Evolutionary conservation across 2,797 vertebrate species (phyloP).

Genomic region (Myiothlypis chrysogaster): DNA sequence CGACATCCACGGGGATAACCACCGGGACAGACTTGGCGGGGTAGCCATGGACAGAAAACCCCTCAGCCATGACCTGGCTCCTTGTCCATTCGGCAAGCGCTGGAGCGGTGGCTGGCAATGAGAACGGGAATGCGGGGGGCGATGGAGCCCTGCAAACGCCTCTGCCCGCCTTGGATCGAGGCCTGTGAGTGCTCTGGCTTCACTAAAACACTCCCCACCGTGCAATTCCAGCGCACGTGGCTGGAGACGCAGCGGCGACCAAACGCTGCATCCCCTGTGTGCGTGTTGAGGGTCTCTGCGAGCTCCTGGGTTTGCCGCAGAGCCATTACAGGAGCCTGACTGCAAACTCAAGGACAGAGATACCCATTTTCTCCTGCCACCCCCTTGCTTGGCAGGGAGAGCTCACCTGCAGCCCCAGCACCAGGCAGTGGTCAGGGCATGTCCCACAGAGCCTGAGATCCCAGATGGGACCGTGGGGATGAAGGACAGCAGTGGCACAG

Average conservation of each 20-base stretch:
- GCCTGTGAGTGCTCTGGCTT: rapidly evolving
- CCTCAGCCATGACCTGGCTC: not conserved
- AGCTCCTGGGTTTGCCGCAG: not conserved
- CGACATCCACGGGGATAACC: not conserved
- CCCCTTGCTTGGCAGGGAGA: not conserved
- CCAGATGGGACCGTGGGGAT: rapidly evolving
- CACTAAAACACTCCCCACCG: rapidly evolving
- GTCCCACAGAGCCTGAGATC: not conserved
- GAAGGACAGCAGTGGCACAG: not conserved
- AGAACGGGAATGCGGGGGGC: too few relatives aligned
- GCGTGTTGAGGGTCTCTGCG: rapidly evolving
- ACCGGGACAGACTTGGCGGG: not conserved
- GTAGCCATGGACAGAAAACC: not conserved
- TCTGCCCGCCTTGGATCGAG: not conserved
- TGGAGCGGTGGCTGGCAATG: not conserved
- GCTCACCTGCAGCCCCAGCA: not conserved
- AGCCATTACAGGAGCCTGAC: not conserved
- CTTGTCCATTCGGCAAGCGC: not conserved
- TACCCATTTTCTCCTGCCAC: not conserved
- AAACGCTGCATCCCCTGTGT: rapidly evolving
- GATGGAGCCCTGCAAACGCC: rapidly evolving
- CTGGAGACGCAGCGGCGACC: rapidly evolving
- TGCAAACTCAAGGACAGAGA: not conserved
- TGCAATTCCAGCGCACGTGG: rapidly evolving
- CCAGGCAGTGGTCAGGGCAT: rapidly evolving